A percentile compares a stretch with the other conserved stretches of the same genome.
These are phyloP conservation scores for Aspiorhynchus laticeps DNA, from an alignment of 2,113 vertebrate genomes.

Conservation along the genomic window DNA sequence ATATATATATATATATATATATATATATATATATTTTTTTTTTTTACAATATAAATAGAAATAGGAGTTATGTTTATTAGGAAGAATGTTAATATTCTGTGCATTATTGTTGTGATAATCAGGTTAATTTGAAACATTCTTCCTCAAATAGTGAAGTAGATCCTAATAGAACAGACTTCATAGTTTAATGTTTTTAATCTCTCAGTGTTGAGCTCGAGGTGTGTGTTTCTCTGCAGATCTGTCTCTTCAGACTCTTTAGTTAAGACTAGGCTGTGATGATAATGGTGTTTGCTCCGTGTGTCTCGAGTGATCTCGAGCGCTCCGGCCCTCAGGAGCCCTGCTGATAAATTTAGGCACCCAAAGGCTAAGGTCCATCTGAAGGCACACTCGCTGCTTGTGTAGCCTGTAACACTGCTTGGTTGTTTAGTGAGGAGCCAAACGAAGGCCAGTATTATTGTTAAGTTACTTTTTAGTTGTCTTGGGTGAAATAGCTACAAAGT, in stretches of 20 bases:
- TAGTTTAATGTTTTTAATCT: no score
- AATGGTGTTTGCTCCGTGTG: no score
- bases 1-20: no score
- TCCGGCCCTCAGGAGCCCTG: constrained; percentile 29
- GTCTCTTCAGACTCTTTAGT: no score
- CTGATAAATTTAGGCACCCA: constrained; percentile 48
- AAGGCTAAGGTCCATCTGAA: constrained; percentile 4
- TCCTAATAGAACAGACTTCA: not conserved
- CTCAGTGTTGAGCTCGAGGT: no score
- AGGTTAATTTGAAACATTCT: not conserved
- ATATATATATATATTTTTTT: no score
- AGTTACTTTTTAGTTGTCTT: no score
- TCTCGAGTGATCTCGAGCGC: not conserved
- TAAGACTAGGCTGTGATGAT: no score
- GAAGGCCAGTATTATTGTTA: not conserved
- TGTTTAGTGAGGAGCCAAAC: not conserved
- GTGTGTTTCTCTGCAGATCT: no score
- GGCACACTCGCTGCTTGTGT: constrained; percentile 9
- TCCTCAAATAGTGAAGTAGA: not conserved
- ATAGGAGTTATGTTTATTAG: not conserved
- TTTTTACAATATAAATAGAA: not conserved
- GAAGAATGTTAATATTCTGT: not conserved
- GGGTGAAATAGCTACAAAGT: no score
- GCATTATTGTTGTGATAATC: not conserved
- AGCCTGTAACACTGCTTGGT: constrained; percentile 3